These are phyloP conservation scores for Cephus nigrinus DNA, from an alignment of 2,888 invertebrate species.

Conservation along the genomic window DNA sequence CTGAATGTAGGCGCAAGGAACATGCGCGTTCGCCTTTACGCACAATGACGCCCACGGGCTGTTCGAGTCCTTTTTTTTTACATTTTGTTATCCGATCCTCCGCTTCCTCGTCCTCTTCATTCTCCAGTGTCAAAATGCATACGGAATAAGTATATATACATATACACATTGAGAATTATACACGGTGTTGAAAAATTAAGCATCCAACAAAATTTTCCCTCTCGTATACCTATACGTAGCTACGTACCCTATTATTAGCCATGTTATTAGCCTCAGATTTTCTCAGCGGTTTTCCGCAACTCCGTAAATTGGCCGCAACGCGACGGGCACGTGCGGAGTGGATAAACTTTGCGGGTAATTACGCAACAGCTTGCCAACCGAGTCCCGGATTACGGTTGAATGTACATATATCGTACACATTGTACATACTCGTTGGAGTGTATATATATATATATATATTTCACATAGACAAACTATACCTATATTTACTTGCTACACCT, in stretches of 20 bases:
- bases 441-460: background rate
- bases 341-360: slow-evolving; percentile 32
- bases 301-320: slow-evolving; percentile 23
- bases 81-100: background rate
- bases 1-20: slow-evolving; percentile 19
- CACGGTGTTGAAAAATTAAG: too few species aligned
- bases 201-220: too few species aligned
- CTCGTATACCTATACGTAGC: background rate
- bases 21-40: slow-evolving; percentile 17
- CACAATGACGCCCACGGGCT: slow-evolving; percentile 27
- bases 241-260: background rate
- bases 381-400: background rate
- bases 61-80: slow-evolving; percentile 14
- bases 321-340: slow-evolving; percentile 35
- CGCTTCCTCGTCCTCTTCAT: background rate
- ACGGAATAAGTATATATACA: slow-evolving; percentile 6
- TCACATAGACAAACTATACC: background rate
- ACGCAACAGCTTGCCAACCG: background rate
- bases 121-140: slow-evolving; percentile 14
- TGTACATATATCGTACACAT: background rate
- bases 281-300: background rate
- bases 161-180: background rate
- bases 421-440: background rate
- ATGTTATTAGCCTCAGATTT: background rate
- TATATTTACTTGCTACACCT: background rate